Base-by-base conservation (phyloP, 1,140 invertebrate genomes). In the Drosophila santomea region DNA sequence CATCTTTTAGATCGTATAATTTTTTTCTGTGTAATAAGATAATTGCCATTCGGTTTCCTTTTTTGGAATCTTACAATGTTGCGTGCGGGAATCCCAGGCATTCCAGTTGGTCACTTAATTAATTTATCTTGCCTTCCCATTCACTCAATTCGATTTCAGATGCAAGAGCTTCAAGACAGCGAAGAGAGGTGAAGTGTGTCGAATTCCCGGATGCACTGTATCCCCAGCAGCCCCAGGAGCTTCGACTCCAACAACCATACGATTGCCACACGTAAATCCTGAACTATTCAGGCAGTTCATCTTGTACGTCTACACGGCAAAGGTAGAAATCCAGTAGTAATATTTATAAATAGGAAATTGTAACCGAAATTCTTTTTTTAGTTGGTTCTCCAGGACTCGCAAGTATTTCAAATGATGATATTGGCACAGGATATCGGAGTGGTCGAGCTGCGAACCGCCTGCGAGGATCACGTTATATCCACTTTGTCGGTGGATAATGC, bases 351-450 rank as follows among this genome's bases (percentile, higher is more conserved):
- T 8, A 32, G 1, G 8, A 10, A 32, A 32, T 10, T 32, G 8
- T 10, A 32, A 32, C 7, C 32, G 8, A 32, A 3, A 32, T 32
- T 8, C 7, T 3, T 10, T 32, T 32, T 63, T 80, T 74, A 97
- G 96, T 95, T 98, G 55, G 94, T 97, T 80, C 92, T 98, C 23
- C 96, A 97, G 94, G 97, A 98, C 90, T 96, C 94, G 52, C 95
- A 96, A 14, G 97, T 98, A 35, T 98, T 98, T 85, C 97, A 98
- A 93, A 97, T 97, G 95, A 94, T 98, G 93, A 96, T 95, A 6
- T 92, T 98, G 50, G 96, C 97, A 7, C 96, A 97, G 74, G 97
- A 98, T 93, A 93, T 98, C 57, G 84, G 84, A 0, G 85, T 89
- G 7, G 64, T 74, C 15, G 80, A 88, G 15, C 36, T 88, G 25